These are phyloP conservation scores for Pygoscelis adeliae DNA, from an alignment of 2,113 vertebrate genomes.

Conservation along the genomic window DNA sequence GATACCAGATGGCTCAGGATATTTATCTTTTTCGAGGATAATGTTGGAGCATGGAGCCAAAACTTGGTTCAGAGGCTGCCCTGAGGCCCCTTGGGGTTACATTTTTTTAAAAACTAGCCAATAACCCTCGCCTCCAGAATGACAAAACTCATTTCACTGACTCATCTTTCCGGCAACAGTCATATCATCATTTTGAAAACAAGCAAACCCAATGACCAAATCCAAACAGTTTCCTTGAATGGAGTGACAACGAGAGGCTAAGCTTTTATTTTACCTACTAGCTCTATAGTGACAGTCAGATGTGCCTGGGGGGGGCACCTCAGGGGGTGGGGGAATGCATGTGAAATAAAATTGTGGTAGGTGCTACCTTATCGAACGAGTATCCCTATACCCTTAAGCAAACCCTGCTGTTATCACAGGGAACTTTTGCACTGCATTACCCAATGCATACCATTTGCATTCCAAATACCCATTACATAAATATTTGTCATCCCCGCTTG, in stretches of 20 bases:
- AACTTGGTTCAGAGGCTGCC: constrained; percentile 21
- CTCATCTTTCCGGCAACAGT: constrained; percentile 40
- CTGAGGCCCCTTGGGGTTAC: neutral
- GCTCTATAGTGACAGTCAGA: neutral
- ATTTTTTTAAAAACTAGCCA: constrained; percentile 7
- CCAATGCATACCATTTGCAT: constrained; percentile 33
- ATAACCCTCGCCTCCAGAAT: neutral
- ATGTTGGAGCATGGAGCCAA: neutral
- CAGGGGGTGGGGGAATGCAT: neutral
- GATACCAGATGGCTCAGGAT: neutral
- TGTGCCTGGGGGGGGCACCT: neutral
- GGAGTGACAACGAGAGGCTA: neutral
- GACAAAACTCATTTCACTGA: constrained; percentile 33
- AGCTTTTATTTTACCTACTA: neutral
- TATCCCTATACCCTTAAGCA: neutral
- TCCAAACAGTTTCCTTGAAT: constrained; percentile 5
- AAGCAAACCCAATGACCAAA: neutral
- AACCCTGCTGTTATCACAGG: neutral
- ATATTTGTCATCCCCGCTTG: neutral
- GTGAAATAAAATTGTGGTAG: neutral
- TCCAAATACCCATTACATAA: constrained; percentile 26
- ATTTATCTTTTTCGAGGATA: neutral
- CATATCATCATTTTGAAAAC: constrained; percentile 12
- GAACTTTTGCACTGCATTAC: constrained; percentile 1
- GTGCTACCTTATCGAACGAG: neutral